Percentiles rank a stretch among this genome's conserved stretches.
Evolutionary conservation across 1,140 invertebrate species (phyloP).

Genomic region (Heliconius nattereri): DNA sequence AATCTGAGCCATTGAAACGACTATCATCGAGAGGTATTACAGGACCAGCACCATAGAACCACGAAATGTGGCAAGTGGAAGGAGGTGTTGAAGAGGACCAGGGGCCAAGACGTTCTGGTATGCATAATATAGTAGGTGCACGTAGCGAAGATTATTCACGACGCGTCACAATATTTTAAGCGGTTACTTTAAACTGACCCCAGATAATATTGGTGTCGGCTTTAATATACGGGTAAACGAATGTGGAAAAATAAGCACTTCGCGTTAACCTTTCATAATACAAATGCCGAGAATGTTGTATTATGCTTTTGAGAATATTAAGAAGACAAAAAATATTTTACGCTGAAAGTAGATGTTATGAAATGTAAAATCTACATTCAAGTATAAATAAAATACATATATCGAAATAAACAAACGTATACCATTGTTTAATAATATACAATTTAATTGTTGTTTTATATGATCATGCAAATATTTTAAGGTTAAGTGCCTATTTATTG

Average conservation of each 20-base stretch:
- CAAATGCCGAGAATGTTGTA: conserved; percentile 8
- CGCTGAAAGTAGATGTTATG: not conserved
- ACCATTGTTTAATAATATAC: conserved; percentile 16
- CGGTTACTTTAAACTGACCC: conserved; percentile 66
- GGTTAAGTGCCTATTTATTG: conserved; percentile 35
- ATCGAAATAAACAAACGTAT: not conserved
- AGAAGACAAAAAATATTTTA: not conserved
- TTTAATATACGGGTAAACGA: conserved; percentile 65
- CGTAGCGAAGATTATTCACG: conserved; percentile 66
- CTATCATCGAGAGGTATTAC: conserved; percentile 70
- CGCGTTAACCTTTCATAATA: conserved; percentile 27
- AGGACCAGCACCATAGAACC: conserved; percentile 52
- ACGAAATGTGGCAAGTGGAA: conserved; percentile 28
- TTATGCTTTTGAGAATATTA: not conserved
- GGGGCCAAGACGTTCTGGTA: conserved; percentile 48
- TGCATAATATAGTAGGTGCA: conserved; percentile 59
- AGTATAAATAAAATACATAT: not conserved
- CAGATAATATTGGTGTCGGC: conserved; percentile 66
- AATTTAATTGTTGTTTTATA: conserved; percentile 19
- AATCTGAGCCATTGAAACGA: conserved; percentile 73
- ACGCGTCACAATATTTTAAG: conserved; percentile 75
- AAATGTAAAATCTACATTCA: not conserved
- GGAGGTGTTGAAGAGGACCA: conserved; percentile 28
- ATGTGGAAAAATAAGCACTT: conserved; percentile 60
- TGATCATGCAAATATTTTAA: conserved; percentile 30